Conservation (phyloP, 2,797 vertebrate genomes). For the Chelmon rostratus region DNA sequence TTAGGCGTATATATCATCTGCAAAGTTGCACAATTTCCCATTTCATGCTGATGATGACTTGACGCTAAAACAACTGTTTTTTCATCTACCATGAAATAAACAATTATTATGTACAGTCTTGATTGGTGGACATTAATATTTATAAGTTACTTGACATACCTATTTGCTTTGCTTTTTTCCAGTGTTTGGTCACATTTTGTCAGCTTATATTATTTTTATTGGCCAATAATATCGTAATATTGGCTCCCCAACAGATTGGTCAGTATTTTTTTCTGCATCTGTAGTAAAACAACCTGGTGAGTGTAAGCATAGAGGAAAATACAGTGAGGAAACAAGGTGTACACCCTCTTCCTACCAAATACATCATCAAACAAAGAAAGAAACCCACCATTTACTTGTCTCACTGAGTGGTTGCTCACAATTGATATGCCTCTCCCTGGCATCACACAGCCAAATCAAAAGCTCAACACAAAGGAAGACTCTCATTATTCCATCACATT, state of each 20-base stretch:
- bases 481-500: conserved; percentile 7
- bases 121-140: neutral
- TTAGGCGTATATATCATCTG: too few species aligned
- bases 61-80: neutral
- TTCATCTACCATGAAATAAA: conserved; percentile 2
- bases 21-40: neutral
- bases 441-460: conserved; percentile 1
- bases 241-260: neutral
- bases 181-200: neutral
- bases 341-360: neutral
- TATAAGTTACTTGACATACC: neutral
- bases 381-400: neutral
- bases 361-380: neutral
- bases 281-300: too few species aligned
- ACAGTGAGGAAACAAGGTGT: too few species aligned
- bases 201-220: neutral
- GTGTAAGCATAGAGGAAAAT: too few species aligned
- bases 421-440: neutral
- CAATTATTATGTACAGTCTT: neutral
- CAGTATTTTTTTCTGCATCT: neutral
- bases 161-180: neutral
- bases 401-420: neutral
- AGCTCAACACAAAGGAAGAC: neutral
- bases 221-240: neutral
- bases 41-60: neutral